These are phyloP conservation scores for Antennarius striatus DNA, from an alignment of 2,113 vertebrate genomes.

Conservation along the genomic window DNA sequence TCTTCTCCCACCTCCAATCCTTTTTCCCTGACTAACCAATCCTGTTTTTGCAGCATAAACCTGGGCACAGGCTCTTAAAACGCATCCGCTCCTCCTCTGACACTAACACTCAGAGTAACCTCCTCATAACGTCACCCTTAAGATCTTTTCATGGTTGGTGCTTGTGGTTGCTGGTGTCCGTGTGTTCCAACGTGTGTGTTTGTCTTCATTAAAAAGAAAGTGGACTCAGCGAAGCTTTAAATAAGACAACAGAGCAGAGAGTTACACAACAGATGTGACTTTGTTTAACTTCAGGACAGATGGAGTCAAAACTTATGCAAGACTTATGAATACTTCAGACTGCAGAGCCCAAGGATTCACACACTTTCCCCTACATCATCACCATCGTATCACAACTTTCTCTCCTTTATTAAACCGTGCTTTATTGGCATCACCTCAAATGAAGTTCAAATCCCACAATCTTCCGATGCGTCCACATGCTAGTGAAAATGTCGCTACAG, in stretches of 20 bases:
- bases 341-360: constrained; percentile 3
- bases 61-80: constrained; percentile 3
- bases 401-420: neutral
- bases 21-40: constrained; percentile 15
- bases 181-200: neutral
- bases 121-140: constrained; percentile 24
- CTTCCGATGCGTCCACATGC: neutral
- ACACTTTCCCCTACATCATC: neutral
- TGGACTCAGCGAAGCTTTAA: constrained; percentile 35
- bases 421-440: neutral
- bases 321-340: constrained; percentile 29
- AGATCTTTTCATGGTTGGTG: neutral
- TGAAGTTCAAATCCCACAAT: neutral
- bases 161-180: constrained; percentile 25
- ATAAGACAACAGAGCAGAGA: constrained; percentile 1
- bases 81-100: neutral
- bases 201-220: constrained; percentile 28
- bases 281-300: constrained; percentile 32
- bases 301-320: constrained; percentile 9
- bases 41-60: constrained; percentile 27
- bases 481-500: too few relatives aligned
- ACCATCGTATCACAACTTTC: too few relatives aligned
- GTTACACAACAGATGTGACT: constrained; percentile 11
- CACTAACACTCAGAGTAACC: constrained; percentile 30
- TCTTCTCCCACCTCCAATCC: constrained; percentile 24